Evolutionary conservation across 2,888 invertebrate genomes (phyloP).

Genomic region (Pyrgus malvae): DNA sequence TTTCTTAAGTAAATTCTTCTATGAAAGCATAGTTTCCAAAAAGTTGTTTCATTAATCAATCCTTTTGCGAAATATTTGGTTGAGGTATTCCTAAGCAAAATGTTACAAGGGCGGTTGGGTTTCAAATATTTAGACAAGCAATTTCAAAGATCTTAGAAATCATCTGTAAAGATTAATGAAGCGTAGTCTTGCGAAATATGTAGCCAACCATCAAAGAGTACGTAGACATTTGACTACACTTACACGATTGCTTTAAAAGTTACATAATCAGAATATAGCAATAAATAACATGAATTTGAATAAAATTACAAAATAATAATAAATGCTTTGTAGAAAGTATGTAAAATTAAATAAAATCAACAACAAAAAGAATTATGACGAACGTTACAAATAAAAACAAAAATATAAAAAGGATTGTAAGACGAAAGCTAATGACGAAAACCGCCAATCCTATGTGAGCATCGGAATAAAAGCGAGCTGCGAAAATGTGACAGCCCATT

Average conservation of each 20-base stretch:
- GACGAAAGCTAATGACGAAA: conserved; percentile 7
- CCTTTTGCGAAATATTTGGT: conserved; percentile 11
- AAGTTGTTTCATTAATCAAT: conserved; percentile 5
- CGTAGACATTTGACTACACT: background rate
- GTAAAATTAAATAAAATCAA: no score
- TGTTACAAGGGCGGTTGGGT: conserved; percentile 17
- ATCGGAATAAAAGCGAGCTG: conserved; percentile 20
- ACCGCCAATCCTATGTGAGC: background rate
- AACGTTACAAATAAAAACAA: no score
- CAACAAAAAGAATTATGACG: no score
- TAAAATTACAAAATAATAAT: no score
- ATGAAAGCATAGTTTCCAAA: background rate
- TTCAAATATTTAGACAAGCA: conserved; percentile 21
- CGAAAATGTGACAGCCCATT: conserved; percentile 35
- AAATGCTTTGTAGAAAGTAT: no score
- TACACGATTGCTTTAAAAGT: background rate
- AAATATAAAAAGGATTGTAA: background rate
- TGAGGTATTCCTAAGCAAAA: conserved; percentile 1
- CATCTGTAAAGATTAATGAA: conserved; percentile 22
- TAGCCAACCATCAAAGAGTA: background rate
- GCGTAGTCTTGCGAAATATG: conserved; percentile 10
- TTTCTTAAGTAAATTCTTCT: background rate
- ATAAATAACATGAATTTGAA: no score
- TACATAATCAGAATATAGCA: background rate
- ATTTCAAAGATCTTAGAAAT: conserved; percentile 18